phyloP scores from a whole-genome alignment of 2,888 invertebrate genomes.

The Orthosia incerta region DNA sequence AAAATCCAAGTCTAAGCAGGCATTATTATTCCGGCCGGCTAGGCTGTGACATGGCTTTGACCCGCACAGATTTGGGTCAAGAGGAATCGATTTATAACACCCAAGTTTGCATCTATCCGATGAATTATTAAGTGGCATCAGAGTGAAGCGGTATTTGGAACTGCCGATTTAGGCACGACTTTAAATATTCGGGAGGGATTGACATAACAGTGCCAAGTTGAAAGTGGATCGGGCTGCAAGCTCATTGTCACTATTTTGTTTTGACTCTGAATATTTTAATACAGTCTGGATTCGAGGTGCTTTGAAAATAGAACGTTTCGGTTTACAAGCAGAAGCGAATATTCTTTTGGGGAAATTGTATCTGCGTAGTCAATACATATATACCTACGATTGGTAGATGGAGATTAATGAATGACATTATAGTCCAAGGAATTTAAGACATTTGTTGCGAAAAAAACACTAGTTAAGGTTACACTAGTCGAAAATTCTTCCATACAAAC shows the following conservation, averaged over 20 bases:
- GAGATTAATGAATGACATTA: not conserved
- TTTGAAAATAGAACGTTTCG: not conserved
- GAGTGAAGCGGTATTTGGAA: constrained; percentile 28
- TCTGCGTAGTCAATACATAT: not conserved
- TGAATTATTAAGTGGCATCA: constrained; percentile 57
- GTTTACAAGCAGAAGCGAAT: not conserved
- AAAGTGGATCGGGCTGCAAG: constrained; percentile 5
- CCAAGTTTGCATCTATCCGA: constrained; percentile 55
- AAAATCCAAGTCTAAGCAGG: constrained; percentile 50
- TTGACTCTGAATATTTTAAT: not conserved
- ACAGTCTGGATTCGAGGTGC: not conserved
- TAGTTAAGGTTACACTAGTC: too few relatives aligned
- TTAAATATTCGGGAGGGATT: constrained; percentile 38
- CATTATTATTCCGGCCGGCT: constrained; percentile 74
- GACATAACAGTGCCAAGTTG: constrained; percentile 19
- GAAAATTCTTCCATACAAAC: too few relatives aligned
- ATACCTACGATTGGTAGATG: not conserved
- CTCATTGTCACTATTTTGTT: constrained; percentile 6
- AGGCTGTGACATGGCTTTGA: constrained; percentile 84
- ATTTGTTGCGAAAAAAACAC: too few relatives aligned
- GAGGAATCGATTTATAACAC: constrained; percentile 84
- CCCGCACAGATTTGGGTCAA: constrained; percentile 85
- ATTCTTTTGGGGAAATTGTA: not conserved
- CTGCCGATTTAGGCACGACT: constrained; percentile 24
- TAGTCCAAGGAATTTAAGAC: too few relatives aligned